Base-by-base conservation (phyloP, 2,113 vertebrate genomes). In the Protobothrops mucrosquamatus region DNA sequence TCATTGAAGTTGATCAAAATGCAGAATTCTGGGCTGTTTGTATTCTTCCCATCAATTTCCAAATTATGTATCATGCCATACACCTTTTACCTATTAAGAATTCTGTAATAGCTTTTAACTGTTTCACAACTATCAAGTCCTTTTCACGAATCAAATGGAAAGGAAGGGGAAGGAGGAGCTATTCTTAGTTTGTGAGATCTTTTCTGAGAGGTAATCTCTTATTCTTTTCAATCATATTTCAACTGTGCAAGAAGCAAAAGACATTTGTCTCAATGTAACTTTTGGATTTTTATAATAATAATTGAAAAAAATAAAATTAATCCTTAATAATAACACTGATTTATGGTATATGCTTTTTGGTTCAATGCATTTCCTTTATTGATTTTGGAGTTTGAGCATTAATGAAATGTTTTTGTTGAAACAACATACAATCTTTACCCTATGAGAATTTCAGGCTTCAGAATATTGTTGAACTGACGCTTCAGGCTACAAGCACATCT, bases 391-490 rank as follows among this genome's bases (percentile, higher is more conserved):
- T 64, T 92, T 94, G 74, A 95, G 55, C 90, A 95, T 96, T 96
- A 97, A 96, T 95, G 88, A 96, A 95, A 96, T 96, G 91, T 11
- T 64, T 94, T 96, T 88, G n/a, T 97, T 85, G 34, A 46, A 95
- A 46, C 48, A 92, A 91, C 51, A 69, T 23, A 6, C 48, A 20
- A 88, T n/a, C 15, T 4, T 8, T 86, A 43, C 85, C 91, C 94
- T 87, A 95, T 96, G 95, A 94, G 91, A 91, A 92, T 91, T 95
- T 93, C 96, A 90, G 46, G 92, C 69, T 96, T 96, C 89, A 90
- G 91, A 94, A 54, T 95, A 85, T 95, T 94, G 93, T 57, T 96
- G 90, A 91, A 94, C 95, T 94, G 94, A 93, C 87, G 69, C 89
- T 91, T 86, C 93, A 85, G 89, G 90, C 92, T 96, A 81, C 94